Evolutionary conservation across 2,797 vertebrate species (phyloP), one percentile per base, ranked within the genome.

Genomic region (Poliocrania exsul): DNA sequence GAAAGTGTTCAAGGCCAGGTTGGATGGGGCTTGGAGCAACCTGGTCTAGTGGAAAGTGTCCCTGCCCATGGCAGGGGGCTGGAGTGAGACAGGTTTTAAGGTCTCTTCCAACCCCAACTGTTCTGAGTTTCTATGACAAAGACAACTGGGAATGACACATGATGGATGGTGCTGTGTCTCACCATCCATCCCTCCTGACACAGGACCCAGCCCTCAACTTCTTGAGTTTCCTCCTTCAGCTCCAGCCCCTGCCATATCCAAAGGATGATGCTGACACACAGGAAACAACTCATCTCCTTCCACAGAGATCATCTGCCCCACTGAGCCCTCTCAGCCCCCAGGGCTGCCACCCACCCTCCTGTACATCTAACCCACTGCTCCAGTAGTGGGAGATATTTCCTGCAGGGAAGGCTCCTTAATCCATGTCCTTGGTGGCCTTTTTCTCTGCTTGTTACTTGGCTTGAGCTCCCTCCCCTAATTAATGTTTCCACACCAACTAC

Each of bases 111-210:
- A 11, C 18, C 16, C 28, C 20, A 8, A 7, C 54, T 11, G 6
- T 1, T 1, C 16, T 2, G 51, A 24, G 37, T 6, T 3, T 15
- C 14, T 21, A 15, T 7, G 46, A 10, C 47, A 31, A 31, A 50
- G 38, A n/a, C 25, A n/a, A 4, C 13, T 0, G 2, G 53, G 20
- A 61, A 35, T 70, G 51, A n/a, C 20, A 16, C 10, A 4, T 69
- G 12, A 10, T 1, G 0, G 40, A 2, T 2, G 0, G 5, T 2
- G 38, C 64, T 8, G 35, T 10, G 35, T 24, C 37, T 38, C 33
- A 26, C 26, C 25, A 4, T 4, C 26, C 16, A 3, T 7, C 18
- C 4, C 38, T 50, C 42, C 44, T 13, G 15, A 16, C 1, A 3
- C 31, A 20, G 67, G 13, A 21, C 33, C 0, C 64, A 14, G 10